These are phyloP conservation scores for Halotydeus destructor DNA, from an alignment of 1,140 invertebrate genomes.

Conservation along the genomic window DNA sequence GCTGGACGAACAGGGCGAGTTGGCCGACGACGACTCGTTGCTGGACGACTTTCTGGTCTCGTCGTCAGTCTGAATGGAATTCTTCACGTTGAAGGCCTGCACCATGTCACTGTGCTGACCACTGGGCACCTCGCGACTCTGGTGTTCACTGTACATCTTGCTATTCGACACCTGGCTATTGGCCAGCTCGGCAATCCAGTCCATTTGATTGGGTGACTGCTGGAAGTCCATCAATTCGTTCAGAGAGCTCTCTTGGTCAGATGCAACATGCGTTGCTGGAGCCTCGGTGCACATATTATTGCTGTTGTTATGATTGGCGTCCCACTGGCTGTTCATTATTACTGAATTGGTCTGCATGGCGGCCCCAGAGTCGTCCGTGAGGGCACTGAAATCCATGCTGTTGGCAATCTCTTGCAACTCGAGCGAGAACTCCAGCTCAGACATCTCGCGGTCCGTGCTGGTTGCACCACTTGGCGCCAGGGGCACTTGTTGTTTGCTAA, in stretches of 20 bases:
- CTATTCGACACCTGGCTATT: slow-evolving; percentile 34
- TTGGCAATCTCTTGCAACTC: neutral
- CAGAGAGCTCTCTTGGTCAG: neutral
- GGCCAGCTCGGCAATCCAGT: slow-evolving; percentile 46
- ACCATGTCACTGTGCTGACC: neutral
- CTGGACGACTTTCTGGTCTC: neutral
- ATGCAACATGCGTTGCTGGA: neutral
- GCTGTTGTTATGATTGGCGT: neutral
- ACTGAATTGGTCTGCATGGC: neutral
- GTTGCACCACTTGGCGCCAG: neutral
- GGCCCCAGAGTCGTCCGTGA: neutral
- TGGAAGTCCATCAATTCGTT: slow-evolving; percentile 16
- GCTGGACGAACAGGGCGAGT: slow-evolving; percentile 19
- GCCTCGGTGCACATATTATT: neutral
- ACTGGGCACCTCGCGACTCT: neutral
- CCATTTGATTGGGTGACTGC: slow-evolving; percentile 41
- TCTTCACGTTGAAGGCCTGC: slow-evolving; percentile 1
- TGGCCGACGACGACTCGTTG: slow-evolving; percentile 18
- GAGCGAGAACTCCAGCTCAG: neutral
- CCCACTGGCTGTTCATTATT: neutral
- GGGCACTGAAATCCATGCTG: neutral
- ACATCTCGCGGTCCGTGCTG: neutral
- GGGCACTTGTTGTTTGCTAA: neutral
- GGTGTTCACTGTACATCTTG: slow-evolving; percentile 10
- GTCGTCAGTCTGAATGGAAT: neutral